phyloP scores from a whole-genome alignment of 2,113 vertebrate genomes.

The Chunga burmeisteri region DNA sequence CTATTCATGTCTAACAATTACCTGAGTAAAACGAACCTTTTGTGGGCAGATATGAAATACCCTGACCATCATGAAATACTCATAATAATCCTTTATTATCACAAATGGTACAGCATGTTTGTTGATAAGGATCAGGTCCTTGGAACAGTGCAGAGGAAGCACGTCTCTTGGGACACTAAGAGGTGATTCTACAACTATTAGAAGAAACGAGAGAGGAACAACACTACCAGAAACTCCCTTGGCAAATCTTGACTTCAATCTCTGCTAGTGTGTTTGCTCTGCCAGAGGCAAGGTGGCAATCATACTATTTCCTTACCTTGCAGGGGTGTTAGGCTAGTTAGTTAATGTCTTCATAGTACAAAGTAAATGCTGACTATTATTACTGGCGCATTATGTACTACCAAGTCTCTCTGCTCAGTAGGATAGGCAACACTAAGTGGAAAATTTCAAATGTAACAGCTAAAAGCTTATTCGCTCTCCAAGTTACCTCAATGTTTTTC shows the following conservation, averaged over 20 bases:
- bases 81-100: not conserved
- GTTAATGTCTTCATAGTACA: not conserved
- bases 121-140: not conserved
- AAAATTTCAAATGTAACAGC: not conserved
- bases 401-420: slow-evolving; percentile 17
- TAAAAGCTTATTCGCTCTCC: slow-evolving; percentile 52
- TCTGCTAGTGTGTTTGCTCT: not conserved
- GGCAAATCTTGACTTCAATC: not conserved
- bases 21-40: not conserved
- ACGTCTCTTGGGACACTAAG: not conserved
- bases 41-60: not conserved
- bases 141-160: not conserved
- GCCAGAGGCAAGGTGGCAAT: slow-evolving; percentile 29
- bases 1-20: not conserved
- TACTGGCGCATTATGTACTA: not conserved
- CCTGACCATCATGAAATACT: not conserved
- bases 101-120: not conserved
- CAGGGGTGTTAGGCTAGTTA: slow-evolving; percentile 3
- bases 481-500: not conserved
- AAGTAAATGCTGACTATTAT: slow-evolving; percentile 32
- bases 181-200: not conserved
- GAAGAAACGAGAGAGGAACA: not conserved
- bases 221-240: not conserved
- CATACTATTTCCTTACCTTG: not conserved
- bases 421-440: not conserved